Evolutionary conservation across 2,888 invertebrate species (phyloP).

Genomic region (Hemicrepidius hirtus): DNA sequence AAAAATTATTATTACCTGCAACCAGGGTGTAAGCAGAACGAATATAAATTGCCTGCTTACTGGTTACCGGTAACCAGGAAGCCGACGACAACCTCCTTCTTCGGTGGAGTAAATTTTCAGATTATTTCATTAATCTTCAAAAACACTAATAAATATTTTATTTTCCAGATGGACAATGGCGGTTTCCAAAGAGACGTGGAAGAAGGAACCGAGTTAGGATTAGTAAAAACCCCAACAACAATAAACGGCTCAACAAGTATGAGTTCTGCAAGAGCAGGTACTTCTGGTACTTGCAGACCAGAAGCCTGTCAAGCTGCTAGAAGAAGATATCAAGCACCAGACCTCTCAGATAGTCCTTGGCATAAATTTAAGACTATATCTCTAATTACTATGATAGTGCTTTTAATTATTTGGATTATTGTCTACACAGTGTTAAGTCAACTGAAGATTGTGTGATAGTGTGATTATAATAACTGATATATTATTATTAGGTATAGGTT

Average conservation of each 20-base stretch:
- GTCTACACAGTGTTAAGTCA: slow-evolving; percentile 68
- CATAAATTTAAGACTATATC: slow-evolving; percentile 73
- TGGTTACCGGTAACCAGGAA: too few relatives aligned
- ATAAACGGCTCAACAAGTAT: neutral
- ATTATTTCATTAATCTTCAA: too few relatives aligned
- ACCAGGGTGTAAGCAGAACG: too few relatives aligned
- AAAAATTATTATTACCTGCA: too few relatives aligned
- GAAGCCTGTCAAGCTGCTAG: slow-evolving; percentile 69
- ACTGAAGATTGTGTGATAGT: slow-evolving; percentile 65
- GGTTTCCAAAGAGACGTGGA: slow-evolving; percentile 66
- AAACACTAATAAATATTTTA: neutral
- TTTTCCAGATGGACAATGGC: slow-evolving; percentile 72
- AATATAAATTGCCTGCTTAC: too few relatives aligned
- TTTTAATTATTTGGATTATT: slow-evolving; percentile 73
- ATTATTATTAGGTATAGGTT: neutral
- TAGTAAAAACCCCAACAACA: slow-evolving; percentile 58
- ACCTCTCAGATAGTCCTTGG: slow-evolving; percentile 73
- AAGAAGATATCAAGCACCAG: slow-evolving; percentile 66
- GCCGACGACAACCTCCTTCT: too few relatives aligned
- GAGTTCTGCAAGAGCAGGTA: slow-evolving; percentile 12
- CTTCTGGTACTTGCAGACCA: slow-evolving; percentile 65
- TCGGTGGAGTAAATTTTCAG: too few relatives aligned
- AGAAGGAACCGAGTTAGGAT: slow-evolving; percentile 67
- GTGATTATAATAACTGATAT: slow-evolving; percentile 46
- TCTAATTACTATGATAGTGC: slow-evolving; percentile 70